Conservation (phyloP, 2,113 vertebrate genomes). For the Tetrax tetrax region DNA sequence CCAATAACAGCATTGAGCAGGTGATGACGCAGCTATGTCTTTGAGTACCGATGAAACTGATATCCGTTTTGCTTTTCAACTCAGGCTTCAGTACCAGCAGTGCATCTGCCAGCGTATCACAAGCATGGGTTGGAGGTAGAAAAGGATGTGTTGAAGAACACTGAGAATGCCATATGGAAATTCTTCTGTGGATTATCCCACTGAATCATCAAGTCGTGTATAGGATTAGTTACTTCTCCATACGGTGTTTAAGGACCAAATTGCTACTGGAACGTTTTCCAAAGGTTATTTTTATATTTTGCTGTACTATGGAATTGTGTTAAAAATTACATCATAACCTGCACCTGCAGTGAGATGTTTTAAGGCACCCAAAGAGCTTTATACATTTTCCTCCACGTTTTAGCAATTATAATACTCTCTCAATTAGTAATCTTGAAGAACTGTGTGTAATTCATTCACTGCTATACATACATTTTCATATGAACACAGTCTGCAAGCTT, state of each 20-base stretch:
- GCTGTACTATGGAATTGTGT: not conserved
- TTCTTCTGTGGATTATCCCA: conserved; percentile 15
- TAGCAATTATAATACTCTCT: not conserved
- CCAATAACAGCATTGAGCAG: not conserved
- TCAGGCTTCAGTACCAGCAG: not conserved
- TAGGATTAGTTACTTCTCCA: conserved; percentile 30
- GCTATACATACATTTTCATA: not conserved
- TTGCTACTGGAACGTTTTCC: not conserved
- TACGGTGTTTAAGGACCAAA: conserved; percentile 16
- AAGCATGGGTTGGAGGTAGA: not conserved
- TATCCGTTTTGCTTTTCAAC: not conserved
- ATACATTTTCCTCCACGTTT: not conserved
- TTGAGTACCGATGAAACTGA: not conserved
- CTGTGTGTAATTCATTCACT: not conserved
- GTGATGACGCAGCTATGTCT: not conserved
- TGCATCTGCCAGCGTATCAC: not conserved
- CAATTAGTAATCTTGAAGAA: not conserved
- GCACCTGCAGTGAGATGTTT: not conserved
- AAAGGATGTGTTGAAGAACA: conserved; percentile 1
- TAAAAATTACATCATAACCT: not conserved
- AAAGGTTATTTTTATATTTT: conserved; percentile 7
- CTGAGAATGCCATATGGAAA: not conserved
- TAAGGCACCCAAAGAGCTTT: not conserved
- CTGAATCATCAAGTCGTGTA: not conserved
- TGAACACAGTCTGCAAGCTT: not conserved